These are phyloP conservation scores for Dromas ardeola DNA, from an alignment of 2,113 vertebrate species.

Conservation along the genomic window DNA sequence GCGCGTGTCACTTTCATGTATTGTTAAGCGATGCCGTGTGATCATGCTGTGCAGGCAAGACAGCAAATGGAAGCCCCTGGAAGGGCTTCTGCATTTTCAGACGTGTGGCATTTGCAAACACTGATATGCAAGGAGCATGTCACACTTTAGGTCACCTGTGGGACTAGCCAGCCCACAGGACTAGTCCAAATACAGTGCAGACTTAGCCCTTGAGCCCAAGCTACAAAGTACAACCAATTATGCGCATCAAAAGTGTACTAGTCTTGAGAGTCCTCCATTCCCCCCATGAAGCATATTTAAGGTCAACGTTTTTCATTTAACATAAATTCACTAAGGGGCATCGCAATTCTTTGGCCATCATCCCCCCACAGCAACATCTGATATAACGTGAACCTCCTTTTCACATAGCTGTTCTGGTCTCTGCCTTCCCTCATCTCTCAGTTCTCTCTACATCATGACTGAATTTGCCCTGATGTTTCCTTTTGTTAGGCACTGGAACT, in stretches of 20 bases:
- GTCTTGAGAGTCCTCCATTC: background rate
- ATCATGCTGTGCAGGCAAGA: background rate
- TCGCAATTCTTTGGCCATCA: background rate
- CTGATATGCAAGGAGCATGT: background rate
- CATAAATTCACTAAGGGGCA: background rate
- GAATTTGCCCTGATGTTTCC: background rate
- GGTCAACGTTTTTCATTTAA: background rate
- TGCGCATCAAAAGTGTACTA: background rate
- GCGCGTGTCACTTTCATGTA: background rate
- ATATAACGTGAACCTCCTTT: background rate
- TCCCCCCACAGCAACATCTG: background rate
- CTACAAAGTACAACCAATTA: background rate
- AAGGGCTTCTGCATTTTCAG: background rate
- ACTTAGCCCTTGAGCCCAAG: background rate
- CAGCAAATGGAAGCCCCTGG: background rate
- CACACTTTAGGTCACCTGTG: background rate
- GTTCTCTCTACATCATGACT: background rate
- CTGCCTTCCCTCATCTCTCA: background rate
- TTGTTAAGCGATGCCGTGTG: fast-evolving
- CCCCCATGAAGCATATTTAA: background rate
- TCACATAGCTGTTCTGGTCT: background rate
- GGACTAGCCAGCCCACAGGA: background rate
- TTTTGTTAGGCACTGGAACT: background rate
- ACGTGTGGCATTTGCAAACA: background rate
- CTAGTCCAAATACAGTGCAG: background rate